Percentiles rank a stretch among this genome's conserved stretches.
Evolutionary conservation across 30 jellyfish, hydroid and myxozoan species (phyloP).

Genomic region (Chrysaora quinquecirrha): DNA sequence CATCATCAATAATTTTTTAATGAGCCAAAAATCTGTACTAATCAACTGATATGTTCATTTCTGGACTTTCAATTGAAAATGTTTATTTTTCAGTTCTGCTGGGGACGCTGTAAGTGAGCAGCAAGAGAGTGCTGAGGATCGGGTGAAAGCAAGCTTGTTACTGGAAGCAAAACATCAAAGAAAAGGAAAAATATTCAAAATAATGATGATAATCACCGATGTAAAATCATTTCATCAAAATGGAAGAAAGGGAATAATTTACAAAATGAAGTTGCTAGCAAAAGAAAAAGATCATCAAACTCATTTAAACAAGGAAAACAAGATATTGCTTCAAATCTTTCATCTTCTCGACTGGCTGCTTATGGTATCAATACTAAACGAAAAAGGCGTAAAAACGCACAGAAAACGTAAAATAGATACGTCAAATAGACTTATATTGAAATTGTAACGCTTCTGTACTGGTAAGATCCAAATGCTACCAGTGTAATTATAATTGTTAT

Average conservation of each 20-base stretch:
- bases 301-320: background rate
- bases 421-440: no score
- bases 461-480: no score
- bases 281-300: background rate
- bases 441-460: no score
- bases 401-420: background rate
- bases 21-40: no score
- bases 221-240: background rate
- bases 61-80: no score
- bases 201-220: no score
- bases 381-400: background rate
- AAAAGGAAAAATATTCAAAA: background rate
- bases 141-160: background rate
- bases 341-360: slow-evolving; percentile 4
- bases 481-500: no score
- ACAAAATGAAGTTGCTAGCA: background rate
- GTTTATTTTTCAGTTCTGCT: no score
- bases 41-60: no score
- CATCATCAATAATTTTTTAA: no score
- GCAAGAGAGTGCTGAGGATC: no score
- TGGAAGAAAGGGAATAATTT: background rate
- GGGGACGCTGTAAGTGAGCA: no score
- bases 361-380: slow-evolving; percentile 1
- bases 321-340: background rate
- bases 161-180: background rate